Conservation (phyloP, 1,140 invertebrate species). For the Zaprionus africanus region DNA sequence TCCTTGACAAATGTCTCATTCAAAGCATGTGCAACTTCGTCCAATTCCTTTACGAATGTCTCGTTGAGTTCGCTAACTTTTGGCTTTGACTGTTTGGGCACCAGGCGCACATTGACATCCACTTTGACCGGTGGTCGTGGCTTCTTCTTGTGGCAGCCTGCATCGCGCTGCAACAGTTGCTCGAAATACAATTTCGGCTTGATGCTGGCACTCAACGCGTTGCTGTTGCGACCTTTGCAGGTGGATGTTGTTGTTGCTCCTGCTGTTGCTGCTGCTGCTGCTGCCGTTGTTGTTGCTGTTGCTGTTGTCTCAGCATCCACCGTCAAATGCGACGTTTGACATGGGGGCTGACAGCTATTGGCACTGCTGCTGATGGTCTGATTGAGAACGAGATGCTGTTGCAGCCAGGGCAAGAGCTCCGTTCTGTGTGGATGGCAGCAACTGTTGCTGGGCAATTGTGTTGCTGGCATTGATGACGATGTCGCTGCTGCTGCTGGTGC, state of each 20-base stretch:
- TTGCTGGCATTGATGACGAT: slow-evolving; percentile 27
- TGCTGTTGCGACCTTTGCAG: slow-evolving; percentile 61
- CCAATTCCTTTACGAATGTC: slow-evolving; percentile 66
- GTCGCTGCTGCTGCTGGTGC: slow-evolving; percentile 20
- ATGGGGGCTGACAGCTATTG: slow-evolving; percentile 61
- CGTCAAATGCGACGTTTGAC: slow-evolving; percentile 76
- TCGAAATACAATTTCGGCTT: slow-evolving; percentile 70
- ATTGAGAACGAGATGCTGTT: slow-evolving; percentile 83
- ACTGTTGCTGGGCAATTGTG: slow-evolving; percentile 1
- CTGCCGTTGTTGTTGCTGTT: slow-evolving; percentile 15
- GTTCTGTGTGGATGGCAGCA: slow-evolving; percentile 70
- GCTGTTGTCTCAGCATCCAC: slow-evolving; percentile 68
- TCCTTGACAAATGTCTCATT: slow-evolving; percentile 73
- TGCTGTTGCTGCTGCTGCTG: slow-evolving; percentile 14
- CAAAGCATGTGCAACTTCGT: slow-evolving; percentile 59
- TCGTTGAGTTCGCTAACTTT: slow-evolving; percentile 50
- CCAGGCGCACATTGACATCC: slow-evolving; percentile 91
- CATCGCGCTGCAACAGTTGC: slow-evolving; percentile 65
- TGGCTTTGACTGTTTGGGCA: slow-evolving; percentile 85
- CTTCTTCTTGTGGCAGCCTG: slow-evolving; percentile 58
- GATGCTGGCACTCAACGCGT: slow-evolving; percentile 65
- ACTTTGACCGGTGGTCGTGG: slow-evolving; percentile 87
- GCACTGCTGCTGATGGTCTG: slow-evolving; percentile 71
- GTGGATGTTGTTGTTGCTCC: slow-evolving; percentile 19
- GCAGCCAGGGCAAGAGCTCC: slow-evolving; percentile 82